Evolutionary conservation across 2,888 invertebrate genomes (phyloP), one percentile per base, ranked within the genome.

Genomic region (Ptycholaimellus sp.): DNA sequence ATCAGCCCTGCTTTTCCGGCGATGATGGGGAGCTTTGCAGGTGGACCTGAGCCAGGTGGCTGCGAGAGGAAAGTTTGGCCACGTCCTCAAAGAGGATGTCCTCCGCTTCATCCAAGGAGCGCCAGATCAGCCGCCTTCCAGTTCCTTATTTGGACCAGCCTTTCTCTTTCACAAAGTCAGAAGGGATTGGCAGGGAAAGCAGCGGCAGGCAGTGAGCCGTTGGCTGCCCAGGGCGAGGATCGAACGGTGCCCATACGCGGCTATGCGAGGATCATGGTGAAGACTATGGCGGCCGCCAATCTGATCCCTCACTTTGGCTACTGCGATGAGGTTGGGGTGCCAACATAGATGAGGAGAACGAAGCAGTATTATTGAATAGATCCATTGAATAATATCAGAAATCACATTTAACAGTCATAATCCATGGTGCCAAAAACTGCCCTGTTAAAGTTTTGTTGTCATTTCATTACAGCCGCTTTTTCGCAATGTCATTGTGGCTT

Each of bases 21-120:
- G n/a, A n/a, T n/a, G n/a, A n/a, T n/a, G n/a, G n/a, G n/a, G n/a
- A 29, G 58, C 33, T 27, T 36, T 65, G 30, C 54, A 74, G 73
- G 64, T 72, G 46, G 68, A 76, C 52, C 61, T 85, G 46, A 64
- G 65, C 36, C 66, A 70, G 42, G 71, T 87, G 2, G 63, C 64
- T 47, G 72, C 76, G 2, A 76, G 75, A 2, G 96, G 96, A 3
- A 80, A 72, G 63, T 72, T 74, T 52, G 82, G 83, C 1, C 70
- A 96, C 47, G 71, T 99, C 18, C 66, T 93, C 33, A 99, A 96
- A 62, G 93, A 96, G 60, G 96, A 99, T 62, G 68, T 99, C 41
- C 60, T 90, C 31, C 45, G 42, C 30, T 49, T 49, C 33, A 30
- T 49, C 6, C 43, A 44, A 33, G 14, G 32, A 27, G 28, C 37